Base-by-base conservation (phyloP, 1,140 invertebrate species). In the Dendroctonus ponderosae region DNA sequence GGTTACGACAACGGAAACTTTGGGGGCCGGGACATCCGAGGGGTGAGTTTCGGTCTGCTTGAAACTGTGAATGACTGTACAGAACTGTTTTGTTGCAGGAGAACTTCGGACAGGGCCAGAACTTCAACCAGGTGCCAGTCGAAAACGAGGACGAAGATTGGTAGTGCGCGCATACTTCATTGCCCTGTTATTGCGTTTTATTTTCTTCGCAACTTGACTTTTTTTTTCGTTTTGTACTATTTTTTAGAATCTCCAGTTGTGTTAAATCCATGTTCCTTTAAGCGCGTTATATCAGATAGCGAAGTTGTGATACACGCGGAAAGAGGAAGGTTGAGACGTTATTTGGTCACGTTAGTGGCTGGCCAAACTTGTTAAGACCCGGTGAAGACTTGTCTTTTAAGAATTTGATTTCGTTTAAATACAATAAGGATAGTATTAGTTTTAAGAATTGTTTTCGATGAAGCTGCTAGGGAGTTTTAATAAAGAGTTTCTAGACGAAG, bases 11-110 rank as follows among this genome's bases (percentile, higher is more conserved):
- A 72, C 39, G 74, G 69, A 8, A 70, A 65, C 7, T 86, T 86
- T 70, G 85, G 85, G 37, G 84, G 82, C 5, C 49, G 77, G 54
- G 85, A 87, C 76, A 79, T 86, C 7, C 74, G 85, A 63, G 75
- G 73, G 50, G 68, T 72, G 64, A 68, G 62, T 62, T 37, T 37
- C 26, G 26, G 26, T 26, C 26, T 26, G 26, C 26, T 9, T 39
- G 7, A 37, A 52, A 46, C 40, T 37, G n/a, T 54, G 53, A 40
- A 6, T 41, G 39, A 46, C 7, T 40, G 11, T 40, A 56, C 6
- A 8, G n/a, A 40, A 39, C 7, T 49, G 48, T 48, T n/a, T 62
- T 39, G 43, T 68, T 67, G 51, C 41, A 75, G 73, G 71, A 72
- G 60, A 60, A 75, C 44, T 75, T 74, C 60, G 74, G 74, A 14